Evolutionary conservation across 2,888 invertebrate species (phyloP), one percentile per base, ranked within the genome.

Genomic region (Chouioia cunea): DNA sequence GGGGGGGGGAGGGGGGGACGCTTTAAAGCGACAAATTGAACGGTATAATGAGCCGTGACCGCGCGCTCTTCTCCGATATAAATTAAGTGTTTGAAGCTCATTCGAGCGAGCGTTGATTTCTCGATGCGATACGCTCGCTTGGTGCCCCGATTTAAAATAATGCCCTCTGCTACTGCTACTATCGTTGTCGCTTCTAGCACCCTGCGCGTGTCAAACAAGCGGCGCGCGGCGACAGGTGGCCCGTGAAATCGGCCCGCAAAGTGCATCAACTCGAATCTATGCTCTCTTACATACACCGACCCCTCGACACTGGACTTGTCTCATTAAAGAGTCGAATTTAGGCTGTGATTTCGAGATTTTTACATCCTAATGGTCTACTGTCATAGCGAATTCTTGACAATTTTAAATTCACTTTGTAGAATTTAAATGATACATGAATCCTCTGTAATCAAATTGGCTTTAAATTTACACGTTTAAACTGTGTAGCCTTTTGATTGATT

Each of bases 231-330:
- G 84, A 84, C 85, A 85, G 85, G 84, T 85, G 85, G 85, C 80
- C 84, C 85, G 84, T 85, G 84, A 85, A 84, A 85, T 85, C 84
- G 78, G 79, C 80, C 78, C 80, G 79, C 81, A 80, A 27, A 81
- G 79, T 79, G 77, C 77, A 77, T 73, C 78, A 74, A 78, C 79
- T 79, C 78, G 67, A 8, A 4, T 14, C 8, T 48, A 12, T 14
- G 67, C 76, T 74, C 77, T 64, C 75, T 60, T 20, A 36, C 4
- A 3, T 27, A 23, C 22, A 27, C 4, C 27, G 6, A 27, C n/a
- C 53, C 73, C 76, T 76, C 76, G 74, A 73, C 75, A 58, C 65
- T 69, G 77, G 81, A 77, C 74, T 75, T 77, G 81, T 76, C 79
- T 81, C 81, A 82, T 82, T 82, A 80, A 68, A 73, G 77, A 78